Conservation (phyloP, 1,140 invertebrate species). For the Portunus trituberculatus region DNA sequence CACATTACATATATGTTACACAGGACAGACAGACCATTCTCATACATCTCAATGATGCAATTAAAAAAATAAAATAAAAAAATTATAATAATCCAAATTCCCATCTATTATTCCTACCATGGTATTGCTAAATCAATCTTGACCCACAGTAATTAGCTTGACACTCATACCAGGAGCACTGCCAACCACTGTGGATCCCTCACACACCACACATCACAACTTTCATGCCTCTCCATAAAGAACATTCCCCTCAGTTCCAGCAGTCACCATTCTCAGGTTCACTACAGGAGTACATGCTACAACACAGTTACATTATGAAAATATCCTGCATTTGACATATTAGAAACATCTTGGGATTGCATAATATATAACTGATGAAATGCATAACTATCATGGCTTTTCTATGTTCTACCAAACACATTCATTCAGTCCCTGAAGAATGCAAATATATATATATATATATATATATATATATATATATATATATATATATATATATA, state of each 20-base stretch:
- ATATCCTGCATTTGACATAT: constrained; percentile 15
- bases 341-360: not conserved
- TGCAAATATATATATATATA: constrained; percentile 53
- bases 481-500: constrained; percentile 66
- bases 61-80: not conserved
- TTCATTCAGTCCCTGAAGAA: not conserved
- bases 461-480: constrained; percentile 57
- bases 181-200: not conserved
- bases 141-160: not conserved
- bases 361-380: constrained; percentile 12
- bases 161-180: not conserved
- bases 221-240: not conserved
- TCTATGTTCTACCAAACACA: not conserved
- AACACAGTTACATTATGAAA: not conserved
- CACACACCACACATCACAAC: not conserved
- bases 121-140: not conserved
- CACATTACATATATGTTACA: constrained; percentile 41
- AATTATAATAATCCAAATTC: not conserved
- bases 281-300: not conserved
- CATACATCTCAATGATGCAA: not conserved
- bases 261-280: not conserved
- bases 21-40: not conserved
- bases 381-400: not conserved
- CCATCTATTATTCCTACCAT: not conserved
- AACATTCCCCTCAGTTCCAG: constrained; percentile 1